Base-by-base conservation (phyloP, 2,113 vertebrate species). In the Oryzias curvinotus region DNA sequence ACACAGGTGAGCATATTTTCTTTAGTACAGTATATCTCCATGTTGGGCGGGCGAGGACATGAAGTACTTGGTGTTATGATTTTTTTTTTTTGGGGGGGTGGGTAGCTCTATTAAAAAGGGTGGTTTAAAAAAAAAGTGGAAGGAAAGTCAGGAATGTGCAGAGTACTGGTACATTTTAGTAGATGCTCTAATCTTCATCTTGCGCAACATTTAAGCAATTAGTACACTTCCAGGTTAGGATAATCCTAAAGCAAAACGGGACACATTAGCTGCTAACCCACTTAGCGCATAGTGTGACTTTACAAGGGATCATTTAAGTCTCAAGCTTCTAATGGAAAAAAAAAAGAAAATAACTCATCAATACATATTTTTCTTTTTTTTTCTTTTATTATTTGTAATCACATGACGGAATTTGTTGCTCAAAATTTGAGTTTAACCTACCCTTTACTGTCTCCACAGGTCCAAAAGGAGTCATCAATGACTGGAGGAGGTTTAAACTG, bases 401-500 rank as follows among this genome's bases (percentile, higher is more conserved):
- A 36, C 3, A 52, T 21, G 12, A 23, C 1, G 8, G 26, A 19
- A 49, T 16, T 1, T 15, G 46, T 4, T 5, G 4, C 21, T 50
- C 5, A 47, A 6, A 44, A 43, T 28, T 1, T 43, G 15, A 52
- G 17, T 26, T 50, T 4, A 52, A 18, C 26, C 43, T 42, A 5
- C 4, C 18, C 1, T 67, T 47, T 69, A 5, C 5, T 14, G 43
- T 57, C 21, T 59, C 17, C 21, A 14, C 57, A 99, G 97, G 97
- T 56, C 97, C 97, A 68, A 99, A 98, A 87, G 97, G 97, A 8
- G 97, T 99, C 62, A 98, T 99, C 85, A 91, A 94, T 78, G 97
- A 99, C 85, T 99, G 97, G 97, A 95, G 96, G 74, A 95, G 93
- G 80, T 99, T 98, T 85, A 99, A 99, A 68, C 65, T 99, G 85